These are phyloP conservation scores for Lordiphosa mommai DNA, from an alignment of 1,140 invertebrate genomes.

Conservation along the genomic window DNA sequence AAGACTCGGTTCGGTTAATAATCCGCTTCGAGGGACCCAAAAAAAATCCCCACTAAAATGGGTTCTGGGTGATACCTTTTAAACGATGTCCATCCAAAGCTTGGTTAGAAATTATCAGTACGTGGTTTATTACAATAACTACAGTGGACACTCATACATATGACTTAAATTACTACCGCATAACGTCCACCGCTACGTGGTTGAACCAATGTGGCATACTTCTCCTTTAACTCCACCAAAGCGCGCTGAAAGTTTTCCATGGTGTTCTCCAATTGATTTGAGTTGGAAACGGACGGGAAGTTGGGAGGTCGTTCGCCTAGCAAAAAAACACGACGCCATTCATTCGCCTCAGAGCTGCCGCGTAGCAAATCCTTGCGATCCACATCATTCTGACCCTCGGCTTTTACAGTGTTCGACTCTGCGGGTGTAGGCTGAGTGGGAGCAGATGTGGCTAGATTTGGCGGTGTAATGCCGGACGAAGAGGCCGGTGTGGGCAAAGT, in stretches of 20 bases:
- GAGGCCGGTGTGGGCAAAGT: conserved; percentile 37
- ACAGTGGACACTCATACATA: conserved; percentile 5
- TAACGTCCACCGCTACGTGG: conserved; percentile 38
- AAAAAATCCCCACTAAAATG: too few species aligned
- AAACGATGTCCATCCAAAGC: not conserved
- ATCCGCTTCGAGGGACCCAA: too few species aligned
- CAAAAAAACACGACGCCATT: conserved; percentile 53
- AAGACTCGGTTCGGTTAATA: too few species aligned
- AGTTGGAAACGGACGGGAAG: conserved; percentile 3
- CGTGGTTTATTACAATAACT: conserved; percentile 40
- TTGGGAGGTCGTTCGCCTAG: conserved; percentile 32
- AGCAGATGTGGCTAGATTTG: not conserved
- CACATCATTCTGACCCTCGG: conserved; percentile 39
- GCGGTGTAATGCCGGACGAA: conserved; percentile 36
- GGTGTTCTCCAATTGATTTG: conserved; percentile 44
- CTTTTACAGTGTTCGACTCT: conserved; percentile 11
- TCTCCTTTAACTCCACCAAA: conserved; percentile 52
- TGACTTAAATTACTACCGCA: conserved; percentile 39
- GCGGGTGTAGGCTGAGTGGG: conserved; percentile 23
- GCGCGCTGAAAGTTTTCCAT: conserved; percentile 61
- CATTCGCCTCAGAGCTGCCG: conserved; percentile 36
- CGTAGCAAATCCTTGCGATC: conserved; percentile 39
- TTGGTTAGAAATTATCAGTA: conserved; percentile 54
- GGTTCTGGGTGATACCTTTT: too few species aligned
- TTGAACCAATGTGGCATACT: conserved; percentile 47